phyloP scores from a whole-genome alignment of 2,797 vertebrate genomes.

The Aeoliscus strigatus region DNA sequence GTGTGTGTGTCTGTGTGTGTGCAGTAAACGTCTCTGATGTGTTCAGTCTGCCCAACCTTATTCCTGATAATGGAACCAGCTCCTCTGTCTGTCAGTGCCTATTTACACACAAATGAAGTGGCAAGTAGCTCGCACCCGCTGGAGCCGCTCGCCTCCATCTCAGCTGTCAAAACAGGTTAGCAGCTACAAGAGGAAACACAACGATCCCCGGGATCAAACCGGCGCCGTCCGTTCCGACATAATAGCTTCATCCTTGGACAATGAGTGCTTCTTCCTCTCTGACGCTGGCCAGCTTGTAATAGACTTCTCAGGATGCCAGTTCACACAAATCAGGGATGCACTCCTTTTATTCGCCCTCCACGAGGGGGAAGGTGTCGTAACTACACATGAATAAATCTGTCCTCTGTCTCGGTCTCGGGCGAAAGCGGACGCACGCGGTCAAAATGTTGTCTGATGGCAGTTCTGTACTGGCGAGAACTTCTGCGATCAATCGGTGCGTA shows the following conservation, averaged over 20 bases:
- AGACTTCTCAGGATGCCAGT: conserved; percentile 65
- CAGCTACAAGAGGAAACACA: conserved; percentile 60
- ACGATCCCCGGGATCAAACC: conserved; percentile 56
- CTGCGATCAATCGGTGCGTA: conserved; percentile 73
- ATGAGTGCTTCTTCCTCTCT: conserved; percentile 23
- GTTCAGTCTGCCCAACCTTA: conserved; percentile 61
- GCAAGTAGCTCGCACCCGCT: conserved; percentile 47
- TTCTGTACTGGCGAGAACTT: conserved; percentile 54
- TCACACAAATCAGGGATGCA: conserved; percentile 55
- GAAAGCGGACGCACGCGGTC: conserved; percentile 44
- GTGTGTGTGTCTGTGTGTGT: too few species aligned
- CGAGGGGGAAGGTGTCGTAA: conserved; percentile 58
- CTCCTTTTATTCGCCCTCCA: conserved; percentile 60
- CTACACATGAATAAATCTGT: conserved; percentile 69
- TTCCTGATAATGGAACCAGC: conserved; percentile 67
- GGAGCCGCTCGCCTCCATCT: conserved; percentile 64
- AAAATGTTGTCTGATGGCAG: conserved; percentile 59
- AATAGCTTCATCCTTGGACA: conserved; percentile 66
- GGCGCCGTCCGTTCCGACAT: conserved; percentile 46
- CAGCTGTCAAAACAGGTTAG: conserved; percentile 70
- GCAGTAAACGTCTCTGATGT: conserved; percentile 67
- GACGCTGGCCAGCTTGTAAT: conserved; percentile 52
- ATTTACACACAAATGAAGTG: conserved; percentile 73
- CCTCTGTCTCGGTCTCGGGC: conserved; percentile 56
- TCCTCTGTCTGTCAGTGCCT: conserved; percentile 62